Evolutionary conservation across 2,797 vertebrate genomes (phyloP).

Genomic region (Alcedo quadribrachys): DNA sequence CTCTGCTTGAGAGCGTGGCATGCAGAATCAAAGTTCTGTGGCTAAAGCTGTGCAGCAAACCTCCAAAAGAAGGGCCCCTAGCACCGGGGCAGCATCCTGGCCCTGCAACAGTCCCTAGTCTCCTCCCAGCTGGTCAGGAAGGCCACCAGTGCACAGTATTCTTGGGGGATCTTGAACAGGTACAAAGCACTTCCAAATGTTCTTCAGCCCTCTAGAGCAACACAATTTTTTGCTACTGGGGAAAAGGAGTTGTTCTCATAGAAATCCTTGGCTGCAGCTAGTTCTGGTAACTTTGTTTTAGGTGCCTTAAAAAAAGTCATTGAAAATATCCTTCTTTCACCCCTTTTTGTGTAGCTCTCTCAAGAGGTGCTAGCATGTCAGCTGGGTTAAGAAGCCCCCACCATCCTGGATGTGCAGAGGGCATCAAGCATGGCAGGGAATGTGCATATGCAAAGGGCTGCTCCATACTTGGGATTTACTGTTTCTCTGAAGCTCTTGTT

Average conservation of each 20-base stretch:
- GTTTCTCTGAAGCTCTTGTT: not conserved
- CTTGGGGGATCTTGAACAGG: not conserved
- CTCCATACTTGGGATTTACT: not conserved
- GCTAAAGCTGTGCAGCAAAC: not conserved
- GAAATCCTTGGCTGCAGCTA: not conserved
- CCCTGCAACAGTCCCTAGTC: not conserved
- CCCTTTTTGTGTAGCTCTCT: not conserved
- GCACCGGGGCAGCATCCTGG: not conserved
- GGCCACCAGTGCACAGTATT: not conserved
- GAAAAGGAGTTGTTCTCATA: not conserved
- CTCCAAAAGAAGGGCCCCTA: not conserved
- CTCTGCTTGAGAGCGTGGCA: not conserved
- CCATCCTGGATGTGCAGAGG: not conserved
- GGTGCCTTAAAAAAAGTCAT: not conserved
- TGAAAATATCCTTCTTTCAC: not conserved
- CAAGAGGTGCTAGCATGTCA: not conserved
- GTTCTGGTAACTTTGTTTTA: not conserved
- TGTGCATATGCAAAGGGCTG: not conserved
- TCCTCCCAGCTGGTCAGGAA: fast-evolving
- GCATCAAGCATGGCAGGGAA: not conserved
- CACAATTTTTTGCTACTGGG: fast-evolving
- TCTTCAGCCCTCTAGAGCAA: not conserved
- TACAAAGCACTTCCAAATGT: not conserved
- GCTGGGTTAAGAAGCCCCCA: not conserved
- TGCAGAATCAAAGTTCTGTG: not conserved